Conservation (phyloP, 2,113 vertebrate species). For the Prionailurus bengalensis region DNA sequence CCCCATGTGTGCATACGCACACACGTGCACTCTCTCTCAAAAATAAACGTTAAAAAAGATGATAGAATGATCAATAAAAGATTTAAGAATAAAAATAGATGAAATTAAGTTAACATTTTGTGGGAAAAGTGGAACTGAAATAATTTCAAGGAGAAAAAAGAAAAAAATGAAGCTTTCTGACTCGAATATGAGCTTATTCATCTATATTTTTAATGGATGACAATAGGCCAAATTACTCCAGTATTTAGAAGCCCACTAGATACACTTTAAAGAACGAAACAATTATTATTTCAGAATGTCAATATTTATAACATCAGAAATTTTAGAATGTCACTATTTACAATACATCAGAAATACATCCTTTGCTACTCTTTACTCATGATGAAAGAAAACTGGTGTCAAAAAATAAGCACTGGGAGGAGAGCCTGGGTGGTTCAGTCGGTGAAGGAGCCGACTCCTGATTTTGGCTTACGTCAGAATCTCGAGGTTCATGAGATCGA, state of each 20-base stretch:
- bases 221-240: not conserved
- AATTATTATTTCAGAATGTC: not conserved
- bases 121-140: not conserved
- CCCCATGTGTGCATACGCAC: no score
- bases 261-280: not conserved
- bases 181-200: not conserved
- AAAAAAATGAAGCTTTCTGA: not conserved
- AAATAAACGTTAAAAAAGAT: no score
- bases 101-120: not conserved
- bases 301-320: not conserved
- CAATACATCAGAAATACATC: not conserved
- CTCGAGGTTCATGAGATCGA: no score
- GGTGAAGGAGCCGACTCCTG: no score
- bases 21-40: no score
- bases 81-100: not conserved
- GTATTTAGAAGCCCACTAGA: not conserved
- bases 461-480: no score
- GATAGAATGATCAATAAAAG: not conserved
- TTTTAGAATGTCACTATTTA: not conserved
- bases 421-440: no score
- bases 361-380: not conserved
- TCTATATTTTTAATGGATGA: not conserved
- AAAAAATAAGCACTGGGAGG: not conserved
- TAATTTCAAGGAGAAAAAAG: not conserved
- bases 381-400: not conserved